A percentile compares a stretch with the other conserved stretches of the same genome.
Evolutionary conservation across 2,888 invertebrate species (phyloP).

Genomic region (Ochropleura leucogaster): DNA sequence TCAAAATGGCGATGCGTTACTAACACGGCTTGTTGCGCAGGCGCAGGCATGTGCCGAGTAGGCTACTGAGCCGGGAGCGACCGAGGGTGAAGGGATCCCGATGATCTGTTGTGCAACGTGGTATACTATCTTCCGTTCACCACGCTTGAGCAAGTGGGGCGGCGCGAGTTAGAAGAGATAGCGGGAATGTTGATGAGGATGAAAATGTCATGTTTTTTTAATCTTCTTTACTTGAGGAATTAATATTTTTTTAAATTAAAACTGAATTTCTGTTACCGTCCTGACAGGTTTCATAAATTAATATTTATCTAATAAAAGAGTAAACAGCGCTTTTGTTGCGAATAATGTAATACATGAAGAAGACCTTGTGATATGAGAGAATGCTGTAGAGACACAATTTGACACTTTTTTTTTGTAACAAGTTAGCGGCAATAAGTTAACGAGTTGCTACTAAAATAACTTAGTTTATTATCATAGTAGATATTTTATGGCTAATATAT

Average conservation of each 20-base stretch:
- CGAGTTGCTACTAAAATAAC: background rate
- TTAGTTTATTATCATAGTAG: background rate
- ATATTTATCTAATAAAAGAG: no score
- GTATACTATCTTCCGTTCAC: constrained; percentile 78
- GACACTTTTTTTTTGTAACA: no score
- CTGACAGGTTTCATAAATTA: no score
- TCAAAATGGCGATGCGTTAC: constrained; percentile 23
- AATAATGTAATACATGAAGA: no score
- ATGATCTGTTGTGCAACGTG: constrained; percentile 76
- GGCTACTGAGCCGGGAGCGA: constrained; percentile 53
- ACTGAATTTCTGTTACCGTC: no score
- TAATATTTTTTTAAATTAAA: no score
- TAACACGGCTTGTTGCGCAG: constrained; percentile 47
- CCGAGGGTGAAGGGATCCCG: constrained; percentile 77
- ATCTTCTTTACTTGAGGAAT: no score
- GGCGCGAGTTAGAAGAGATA: constrained; percentile 58
- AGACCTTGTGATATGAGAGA: background rate
- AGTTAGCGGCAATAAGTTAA: background rate
- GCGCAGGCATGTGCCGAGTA: constrained; percentile 28
- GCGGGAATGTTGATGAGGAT: constrained; percentile 39
- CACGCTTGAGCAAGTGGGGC: constrained; percentile 74
- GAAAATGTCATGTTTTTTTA: background rate
- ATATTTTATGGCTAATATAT: background rate
- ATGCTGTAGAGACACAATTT: background rate
- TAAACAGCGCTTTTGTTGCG: no score